Evolutionary conservation across 2,113 vertebrate genomes (phyloP), one percentile per base, ranked within the genome.

Genomic region (Seriola aureovittata): DNA sequence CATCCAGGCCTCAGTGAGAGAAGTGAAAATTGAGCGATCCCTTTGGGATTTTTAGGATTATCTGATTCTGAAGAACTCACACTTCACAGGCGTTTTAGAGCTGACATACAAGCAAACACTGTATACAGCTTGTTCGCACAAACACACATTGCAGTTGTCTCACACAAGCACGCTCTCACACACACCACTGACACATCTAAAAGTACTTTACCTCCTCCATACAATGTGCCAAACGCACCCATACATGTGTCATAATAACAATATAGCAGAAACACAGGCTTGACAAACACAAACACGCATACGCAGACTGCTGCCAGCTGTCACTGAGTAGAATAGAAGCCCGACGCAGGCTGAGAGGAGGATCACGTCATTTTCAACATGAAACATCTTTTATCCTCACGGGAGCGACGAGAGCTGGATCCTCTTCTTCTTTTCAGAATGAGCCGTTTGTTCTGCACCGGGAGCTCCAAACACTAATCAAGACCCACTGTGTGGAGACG

Each of bases 401-500:
- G 60, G 74, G 68, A 78, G 62, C 8, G 7, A 34, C 0, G 25
- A 14, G 42, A 85, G 76, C 63, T 1, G 68, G 60, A 19, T 70
- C 83, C 32, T 66, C 73, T 58, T 58, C 60, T 16, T 42, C 59
- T 34, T n/a, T 23, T 71, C 58, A 78, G 60, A 73, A 65, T 16
- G 65, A 82, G 62, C 23, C 58, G 59, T 50, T 50, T 50, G 48
- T 50, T 50, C 48, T 50, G 17, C 17, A 19, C 4, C 48, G 48
- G 75, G 65, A 50, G 79, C 75, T 58, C 71, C 71, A 5, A 73
- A 77, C 83, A 66, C 83, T 83, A 77, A 83, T 85, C 83, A 83
- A 36, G 74, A 55, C 48, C 63, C 58, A 70, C 63, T 63, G 81
- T 83, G 19, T n/a, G 50, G 7, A 52, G 50, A 8, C 60, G 3